Base-by-base conservation (phyloP, 2,113 vertebrate genomes). In the Oryctolagus cuniculus region DNA sequence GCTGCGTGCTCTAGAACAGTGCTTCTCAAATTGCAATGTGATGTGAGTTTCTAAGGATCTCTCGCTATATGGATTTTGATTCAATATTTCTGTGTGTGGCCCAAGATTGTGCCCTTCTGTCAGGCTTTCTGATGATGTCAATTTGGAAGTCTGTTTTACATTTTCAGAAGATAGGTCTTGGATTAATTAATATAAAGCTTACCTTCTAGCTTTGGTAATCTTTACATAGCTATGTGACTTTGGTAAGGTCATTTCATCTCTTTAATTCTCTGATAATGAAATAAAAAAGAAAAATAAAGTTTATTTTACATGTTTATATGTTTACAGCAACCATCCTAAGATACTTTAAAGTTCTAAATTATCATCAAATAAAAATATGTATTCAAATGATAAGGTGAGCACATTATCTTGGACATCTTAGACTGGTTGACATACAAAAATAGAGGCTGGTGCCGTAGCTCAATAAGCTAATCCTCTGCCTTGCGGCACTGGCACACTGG, bases 121-220 rank as follows among this genome's bases (percentile, higher is more conserved):
- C 29, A 31, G 3, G 10, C 2, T 61, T 4, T 9, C 11, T 34
- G 6, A 0, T 22, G 29, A 10, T 49, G 24, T 19, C 31, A 21
- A 19, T 11, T n/a, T 66, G 29, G 0, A 2, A 2, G 6, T 89
- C 21, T 15, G 0, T 13, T 1, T n/a, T 58, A 36, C 5, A 73
- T 21, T 53, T 5, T 21, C 24, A 13, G 12, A 22, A n/a, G 6
- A 29, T 58, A 73, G 36, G 5, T 8, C 75, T 2, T 58, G 10
- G 29, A 70, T 15, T 25, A 31, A n/a, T 80, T 74, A 4, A 5
- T 19, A 21, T 21, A 49, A 83, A 22, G 87, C 16, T 10, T 31
- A 31, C 1, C 2, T 86, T 87, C 27, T 25, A 38, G 31, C 29
- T 6, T 49, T 67, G 53, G 3, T 44, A 34, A 53, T 36, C n/a